A percentile compares a stretch with the other conserved stretches of the same genome.
Conservation (phyloP, 2,113 vertebrate species). For the Pardalotus punctatus region DNA sequence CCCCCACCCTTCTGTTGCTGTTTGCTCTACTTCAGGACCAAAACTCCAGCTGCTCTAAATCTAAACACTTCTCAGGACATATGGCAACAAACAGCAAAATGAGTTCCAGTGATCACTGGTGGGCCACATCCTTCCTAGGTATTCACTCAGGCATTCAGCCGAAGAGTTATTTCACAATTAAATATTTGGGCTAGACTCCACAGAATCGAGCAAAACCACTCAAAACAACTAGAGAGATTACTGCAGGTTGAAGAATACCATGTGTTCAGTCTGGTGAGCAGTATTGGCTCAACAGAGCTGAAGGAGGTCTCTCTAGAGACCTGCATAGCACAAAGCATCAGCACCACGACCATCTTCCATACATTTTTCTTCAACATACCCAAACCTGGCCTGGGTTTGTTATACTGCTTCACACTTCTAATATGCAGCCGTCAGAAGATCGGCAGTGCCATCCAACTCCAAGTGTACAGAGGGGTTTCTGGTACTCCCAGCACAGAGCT, state of each 20-base stretch:
- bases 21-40: not conserved
- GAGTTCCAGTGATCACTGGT: not conserved
- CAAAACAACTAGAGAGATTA: not conserved
- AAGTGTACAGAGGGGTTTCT: not conserved
- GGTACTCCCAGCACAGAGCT: not conserved
- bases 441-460: not conserved
- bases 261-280: not conserved
- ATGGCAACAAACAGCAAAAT: not conserved
- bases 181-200: not conserved
- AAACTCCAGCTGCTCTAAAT: not conserved
- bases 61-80: not conserved
- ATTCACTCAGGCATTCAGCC: not conserved
- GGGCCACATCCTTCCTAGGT: not conserved
- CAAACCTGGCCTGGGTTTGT: not conserved
- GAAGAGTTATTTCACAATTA: not conserved
- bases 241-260: not conserved
- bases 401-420: not conserved
- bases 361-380: not conserved
- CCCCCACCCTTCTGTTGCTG: not conserved
- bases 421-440: not conserved
- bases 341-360: not conserved
- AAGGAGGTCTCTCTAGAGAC: not conserved
- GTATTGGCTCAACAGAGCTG: not conserved
- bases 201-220: not conserved
- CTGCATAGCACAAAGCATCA: not conserved